phyloP scores from a whole-genome alignment of 2,113 vertebrate species.

The Aleadryas rufinucha region DNA sequence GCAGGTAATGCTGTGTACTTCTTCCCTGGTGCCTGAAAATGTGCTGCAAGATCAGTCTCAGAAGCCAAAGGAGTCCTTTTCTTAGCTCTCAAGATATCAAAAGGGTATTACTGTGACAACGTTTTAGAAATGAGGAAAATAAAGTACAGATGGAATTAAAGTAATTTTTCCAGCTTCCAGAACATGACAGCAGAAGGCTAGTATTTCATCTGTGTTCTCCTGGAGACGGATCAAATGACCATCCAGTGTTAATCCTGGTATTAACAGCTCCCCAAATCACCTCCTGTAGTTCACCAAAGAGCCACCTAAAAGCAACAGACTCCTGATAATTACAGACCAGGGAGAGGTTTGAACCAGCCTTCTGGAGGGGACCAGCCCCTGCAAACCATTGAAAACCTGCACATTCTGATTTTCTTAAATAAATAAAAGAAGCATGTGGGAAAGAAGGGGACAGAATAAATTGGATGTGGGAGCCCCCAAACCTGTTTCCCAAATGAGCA shows the following conservation, averaged over 20 bases:
- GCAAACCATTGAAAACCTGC: background rate
- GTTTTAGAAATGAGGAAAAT: background rate
- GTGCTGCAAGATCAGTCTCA: background rate
- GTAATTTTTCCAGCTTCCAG: background rate
- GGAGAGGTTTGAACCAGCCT: background rate
- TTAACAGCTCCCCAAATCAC: background rate
- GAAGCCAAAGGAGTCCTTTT: background rate
- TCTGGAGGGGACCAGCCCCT: background rate
- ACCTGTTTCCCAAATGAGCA: conserved; percentile 35
- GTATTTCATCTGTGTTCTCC: background rate
- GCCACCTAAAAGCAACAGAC: conserved; percentile 23
- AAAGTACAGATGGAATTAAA: background rate
- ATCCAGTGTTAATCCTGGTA: background rate
- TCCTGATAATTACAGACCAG: conserved; percentile 35
- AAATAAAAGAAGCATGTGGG: conserved; percentile 34
- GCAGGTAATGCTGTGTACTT: background rate
- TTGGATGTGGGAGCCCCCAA: conserved; percentile 52
- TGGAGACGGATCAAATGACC: background rate
- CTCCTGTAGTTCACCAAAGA: conserved; percentile 1
- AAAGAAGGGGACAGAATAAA: conserved; percentile 37
- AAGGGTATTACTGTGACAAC: background rate
- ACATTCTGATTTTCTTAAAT: conserved; percentile 30
- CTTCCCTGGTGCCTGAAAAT: background rate
- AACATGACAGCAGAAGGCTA: background rate
- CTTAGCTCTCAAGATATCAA: background rate